Evolutionary conservation across 2,888 invertebrate species (phyloP).

Genomic region (Calephelis perditalis): DNA sequence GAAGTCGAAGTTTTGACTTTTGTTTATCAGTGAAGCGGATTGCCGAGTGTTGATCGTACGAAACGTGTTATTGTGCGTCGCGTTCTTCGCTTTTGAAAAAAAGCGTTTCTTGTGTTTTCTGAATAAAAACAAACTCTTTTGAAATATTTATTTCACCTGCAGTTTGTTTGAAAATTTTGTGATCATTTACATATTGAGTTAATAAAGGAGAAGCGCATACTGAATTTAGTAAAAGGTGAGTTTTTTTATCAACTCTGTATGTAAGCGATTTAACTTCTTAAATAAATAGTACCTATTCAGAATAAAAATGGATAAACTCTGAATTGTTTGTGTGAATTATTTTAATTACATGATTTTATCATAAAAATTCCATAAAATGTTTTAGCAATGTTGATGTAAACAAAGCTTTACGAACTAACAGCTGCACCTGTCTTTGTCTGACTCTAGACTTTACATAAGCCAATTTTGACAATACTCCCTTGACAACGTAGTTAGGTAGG

Average conservation of each 20-base stretch:
- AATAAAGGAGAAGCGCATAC: neutral
- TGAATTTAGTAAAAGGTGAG: slow-evolving; percentile 2
- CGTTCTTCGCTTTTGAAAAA: slow-evolving; percentile 15
- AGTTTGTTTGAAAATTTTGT: slow-evolving; percentile 8
- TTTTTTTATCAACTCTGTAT: neutral
- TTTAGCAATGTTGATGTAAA: no score
- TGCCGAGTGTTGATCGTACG: slow-evolving; percentile 23
- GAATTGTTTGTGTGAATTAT: no score
- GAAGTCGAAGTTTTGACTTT: slow-evolving; percentile 50
- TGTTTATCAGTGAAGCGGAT: slow-evolving; percentile 69
- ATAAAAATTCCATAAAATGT: no score
- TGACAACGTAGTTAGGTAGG: no score
- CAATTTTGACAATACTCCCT: no score
- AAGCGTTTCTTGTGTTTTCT: slow-evolving; percentile 10
- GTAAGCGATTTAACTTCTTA: no score
- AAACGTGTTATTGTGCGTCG: slow-evolving; percentile 9
- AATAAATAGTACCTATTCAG: no score
- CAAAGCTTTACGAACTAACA: no score
- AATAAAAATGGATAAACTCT: no score
- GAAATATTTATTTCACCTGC: slow-evolving; percentile 4
- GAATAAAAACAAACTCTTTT: slow-evolving; percentile 7
- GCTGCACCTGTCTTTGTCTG: no score
- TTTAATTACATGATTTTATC: no score
- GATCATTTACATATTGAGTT: slow-evolving; percentile 2
- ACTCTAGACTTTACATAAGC: no score